A percentile compares a stretch with the other conserved stretches of the same genome.
These are phyloP conservation scores for Vicugna pacos DNA, from an alignment of 2,113 vertebrate species.

Conservation along the genomic window DNA sequence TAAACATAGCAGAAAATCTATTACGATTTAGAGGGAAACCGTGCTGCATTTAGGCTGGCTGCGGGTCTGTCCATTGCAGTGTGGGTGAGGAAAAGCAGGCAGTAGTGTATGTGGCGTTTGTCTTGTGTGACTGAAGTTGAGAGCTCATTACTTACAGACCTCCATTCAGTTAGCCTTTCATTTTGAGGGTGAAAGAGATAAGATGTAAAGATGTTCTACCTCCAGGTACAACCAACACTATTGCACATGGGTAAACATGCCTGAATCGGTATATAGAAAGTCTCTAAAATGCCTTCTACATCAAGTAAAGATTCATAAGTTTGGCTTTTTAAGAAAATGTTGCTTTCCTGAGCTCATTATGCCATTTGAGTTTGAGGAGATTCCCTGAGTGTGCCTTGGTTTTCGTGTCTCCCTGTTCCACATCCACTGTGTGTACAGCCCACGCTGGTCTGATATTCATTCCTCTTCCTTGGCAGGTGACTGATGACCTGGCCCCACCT, in stretches of 20 bases:
- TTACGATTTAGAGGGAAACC: neutral
- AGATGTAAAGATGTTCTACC: neutral
- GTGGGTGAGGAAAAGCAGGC: neutral
- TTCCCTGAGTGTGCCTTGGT: no score
- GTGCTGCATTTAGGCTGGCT: neutral
- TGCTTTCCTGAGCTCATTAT: neutral
- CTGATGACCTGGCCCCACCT: neutral
- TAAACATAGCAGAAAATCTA: conserved; percentile 43
- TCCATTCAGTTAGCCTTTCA: conserved; percentile 50
- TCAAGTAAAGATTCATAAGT: neutral
- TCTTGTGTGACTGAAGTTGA: neutral
- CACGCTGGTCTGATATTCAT: neutral
- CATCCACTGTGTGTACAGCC: neutral
- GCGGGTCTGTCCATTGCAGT: neutral
- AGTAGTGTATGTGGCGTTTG: neutral
- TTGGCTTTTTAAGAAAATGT: neutral
- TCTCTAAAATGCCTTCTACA: neutral
- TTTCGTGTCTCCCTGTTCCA: neutral
- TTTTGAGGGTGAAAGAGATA: neutral
- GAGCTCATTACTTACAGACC: conserved; percentile 35
- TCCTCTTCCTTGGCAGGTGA: neutral
- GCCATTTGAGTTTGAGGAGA: neutral
- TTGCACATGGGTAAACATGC: neutral
- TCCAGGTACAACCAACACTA: neutral
- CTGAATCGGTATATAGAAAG: neutral